Percentiles rank a stretch among this genome's conserved stretches.
Conservation (phyloP, 2,113 vertebrate species). For the Calidris pygmaea region DNA sequence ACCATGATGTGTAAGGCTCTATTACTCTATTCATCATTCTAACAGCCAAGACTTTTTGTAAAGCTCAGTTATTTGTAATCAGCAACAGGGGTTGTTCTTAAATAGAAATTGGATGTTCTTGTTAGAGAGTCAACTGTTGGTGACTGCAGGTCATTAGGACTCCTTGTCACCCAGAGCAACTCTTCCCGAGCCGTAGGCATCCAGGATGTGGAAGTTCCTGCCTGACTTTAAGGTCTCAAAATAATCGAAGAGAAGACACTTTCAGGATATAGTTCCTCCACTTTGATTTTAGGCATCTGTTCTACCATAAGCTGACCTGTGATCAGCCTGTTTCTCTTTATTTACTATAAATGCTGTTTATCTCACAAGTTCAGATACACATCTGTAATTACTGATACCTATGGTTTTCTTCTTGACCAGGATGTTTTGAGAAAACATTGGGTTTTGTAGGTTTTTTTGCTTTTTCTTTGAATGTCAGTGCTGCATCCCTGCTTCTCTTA, state of each 20-base stretch:
- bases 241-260: neutral
- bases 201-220: neutral
- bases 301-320: neutral
- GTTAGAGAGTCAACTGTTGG: neutral
- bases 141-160: neutral
- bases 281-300: neutral
- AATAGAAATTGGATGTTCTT: neutral
- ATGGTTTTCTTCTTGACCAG: neutral
- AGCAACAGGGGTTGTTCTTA: neutral
- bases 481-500: neutral
- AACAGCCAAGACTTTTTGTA: neutral
- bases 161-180: neutral
- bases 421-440: neutral
- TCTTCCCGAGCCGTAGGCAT: neutral
- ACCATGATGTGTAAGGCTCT: neutral
- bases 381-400: neutral
- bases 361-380: neutral
- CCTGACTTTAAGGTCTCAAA: neutral
- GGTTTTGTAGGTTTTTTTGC: too few species aligned
- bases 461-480: neutral
- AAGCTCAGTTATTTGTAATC: neutral
- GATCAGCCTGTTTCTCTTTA: neutral
- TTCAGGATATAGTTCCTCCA: neutral
- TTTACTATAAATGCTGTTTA: neutral
- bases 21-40: constrained; percentile 34